A percentile compares a stretch with the other conserved stretches of the same genome.
phyloP scores from a whole-genome alignment of 1,140 invertebrate genomes.

The Drosophila murphyi region DNA sequence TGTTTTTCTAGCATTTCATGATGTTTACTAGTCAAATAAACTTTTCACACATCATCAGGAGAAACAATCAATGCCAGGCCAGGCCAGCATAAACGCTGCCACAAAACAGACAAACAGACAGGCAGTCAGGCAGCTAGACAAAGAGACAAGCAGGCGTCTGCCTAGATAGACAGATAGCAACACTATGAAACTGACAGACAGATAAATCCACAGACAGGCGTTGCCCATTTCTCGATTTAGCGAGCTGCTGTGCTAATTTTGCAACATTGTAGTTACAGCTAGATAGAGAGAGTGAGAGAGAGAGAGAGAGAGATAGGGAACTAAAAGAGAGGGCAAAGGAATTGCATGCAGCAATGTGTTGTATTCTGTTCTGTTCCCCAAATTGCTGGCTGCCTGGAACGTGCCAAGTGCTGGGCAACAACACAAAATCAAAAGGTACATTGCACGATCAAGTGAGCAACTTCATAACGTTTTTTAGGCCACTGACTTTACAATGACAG shows the following conservation, averaged over 20 bases:
- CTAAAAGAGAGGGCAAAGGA: neutral
- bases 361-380: neutral
- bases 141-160: constrained; percentile 20
- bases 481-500: constrained; percentile 76
- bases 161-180: neutral
- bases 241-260: constrained; percentile 43
- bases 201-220: constrained; percentile 30
- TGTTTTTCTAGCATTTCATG: constrained; percentile 74
- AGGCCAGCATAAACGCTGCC: constrained; percentile 12
- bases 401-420: constrained; percentile 73
- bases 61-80: constrained; percentile 72
- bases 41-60: constrained; percentile 78
- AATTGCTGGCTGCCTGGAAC: constrained; percentile 38
- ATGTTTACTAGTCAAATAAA: constrained; percentile 79
- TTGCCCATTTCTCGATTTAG: constrained; percentile 37
- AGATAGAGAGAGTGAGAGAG: neutral
- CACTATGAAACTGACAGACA: constrained; percentile 2
- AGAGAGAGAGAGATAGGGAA: neutral
- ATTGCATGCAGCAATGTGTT: neutral
- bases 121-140: constrained; percentile 2
- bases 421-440: constrained; percentile 68
- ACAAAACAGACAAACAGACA: neutral
- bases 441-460: constrained; percentile 84
- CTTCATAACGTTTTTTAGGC: constrained; percentile 77
- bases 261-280: constrained; percentile 10